Evolutionary conservation across 92 coral and sea anemone genomes (phyloP), one percentile per base, ranked within the genome.

Genomic region (Plumapathes pennacea): DNA sequence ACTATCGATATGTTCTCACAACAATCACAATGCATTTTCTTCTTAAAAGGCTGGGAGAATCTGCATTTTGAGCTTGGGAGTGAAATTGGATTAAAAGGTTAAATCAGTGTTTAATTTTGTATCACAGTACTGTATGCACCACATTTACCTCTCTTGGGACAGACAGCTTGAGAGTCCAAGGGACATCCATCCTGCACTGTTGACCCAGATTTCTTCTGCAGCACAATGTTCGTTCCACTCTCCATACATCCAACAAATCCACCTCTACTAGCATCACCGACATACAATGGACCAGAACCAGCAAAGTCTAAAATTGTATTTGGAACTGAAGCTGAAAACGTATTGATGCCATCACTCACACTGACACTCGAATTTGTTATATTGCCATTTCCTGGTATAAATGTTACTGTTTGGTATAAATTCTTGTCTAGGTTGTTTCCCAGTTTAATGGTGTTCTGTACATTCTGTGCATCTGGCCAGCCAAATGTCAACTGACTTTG

Each of bases 221-320:
- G 42, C 18, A 24, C 61, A 41, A 87, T 72, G 47, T 82, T 84
- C 17, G 11, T 57, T 24, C 98, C 98, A 88, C 95, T 84, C 54
- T 45, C 83, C 55, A 92, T 80, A 51, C 98, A 92, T 22, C 98
- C 98, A 39, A 83, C 51, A 56, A 88, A 92, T 18, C 92, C 95
- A 10, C 74, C 71, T 29, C n/a, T 24, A 12, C 36, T 29, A 43
- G 46, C 46, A 31, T 31, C 46, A 24, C 98, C 98, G 25, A 83
- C 96, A 60, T 30, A 54, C 47, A 92, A 48, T 20, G 88, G 90
- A 2, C 86, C 94, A 38, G 62, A 55, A 49, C 56, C 39, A 22
- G 0, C 32, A 77, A 92, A 76, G 40, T 20, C 38, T 32, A 73
- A 46, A 49, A 92, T 60, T 26, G 46, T 42, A 37, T 76, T 75